Percentiles rank a stretch among this genome's conserved stretches.
Evolutionary conservation across 2,888 invertebrate genomes (phyloP).

Genomic region (Portevinia maculata): DNA sequence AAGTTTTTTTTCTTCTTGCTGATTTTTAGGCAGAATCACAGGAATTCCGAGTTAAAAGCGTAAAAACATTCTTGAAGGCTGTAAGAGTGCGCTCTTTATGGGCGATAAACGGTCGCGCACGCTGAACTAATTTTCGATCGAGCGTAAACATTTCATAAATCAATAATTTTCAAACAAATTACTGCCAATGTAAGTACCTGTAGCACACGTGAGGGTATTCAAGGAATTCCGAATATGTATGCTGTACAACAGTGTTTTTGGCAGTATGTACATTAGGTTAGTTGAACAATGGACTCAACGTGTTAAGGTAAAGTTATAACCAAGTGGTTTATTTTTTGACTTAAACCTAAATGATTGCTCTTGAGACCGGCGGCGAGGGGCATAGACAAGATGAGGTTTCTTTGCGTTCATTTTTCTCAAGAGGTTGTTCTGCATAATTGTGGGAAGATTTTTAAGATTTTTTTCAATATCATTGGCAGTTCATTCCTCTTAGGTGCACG

Average conservation of each 20-base stretch:
- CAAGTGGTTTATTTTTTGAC: constrained; percentile 49
- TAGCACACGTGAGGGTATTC: constrained; percentile 69
- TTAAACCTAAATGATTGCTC: constrained; percentile 38
- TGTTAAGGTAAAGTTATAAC: constrained; percentile 55
- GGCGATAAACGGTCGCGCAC: constrained; percentile 73
- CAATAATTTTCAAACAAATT: constrained; percentile 72
- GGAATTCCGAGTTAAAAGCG: constrained; percentile 30
- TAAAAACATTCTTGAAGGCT: constrained; percentile 43
- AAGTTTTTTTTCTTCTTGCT: background rate
- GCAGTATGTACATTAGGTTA: background rate
- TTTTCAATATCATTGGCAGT: constrained; percentile 35
- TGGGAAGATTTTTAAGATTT: constrained; percentile 70
- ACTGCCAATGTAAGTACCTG: constrained; percentile 71
- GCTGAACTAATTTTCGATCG: constrained; percentile 72
- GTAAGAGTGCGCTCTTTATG: constrained; percentile 47
- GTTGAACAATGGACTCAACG: background rate
- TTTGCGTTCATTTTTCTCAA: no score
- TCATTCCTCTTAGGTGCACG: constrained; percentile 45
- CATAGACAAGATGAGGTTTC: background rate
- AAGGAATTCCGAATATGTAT: constrained; percentile 64
- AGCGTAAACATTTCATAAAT: constrained; percentile 74
- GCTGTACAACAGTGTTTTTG: background rate
- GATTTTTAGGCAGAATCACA: constrained; percentile 38
- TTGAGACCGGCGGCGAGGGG: background rate
- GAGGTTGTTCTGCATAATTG: constrained; percentile 38